Evolutionary conservation across 2,797 vertebrate genomes (phyloP).

Genomic region (Chaetophractus vellerosus): DNA sequence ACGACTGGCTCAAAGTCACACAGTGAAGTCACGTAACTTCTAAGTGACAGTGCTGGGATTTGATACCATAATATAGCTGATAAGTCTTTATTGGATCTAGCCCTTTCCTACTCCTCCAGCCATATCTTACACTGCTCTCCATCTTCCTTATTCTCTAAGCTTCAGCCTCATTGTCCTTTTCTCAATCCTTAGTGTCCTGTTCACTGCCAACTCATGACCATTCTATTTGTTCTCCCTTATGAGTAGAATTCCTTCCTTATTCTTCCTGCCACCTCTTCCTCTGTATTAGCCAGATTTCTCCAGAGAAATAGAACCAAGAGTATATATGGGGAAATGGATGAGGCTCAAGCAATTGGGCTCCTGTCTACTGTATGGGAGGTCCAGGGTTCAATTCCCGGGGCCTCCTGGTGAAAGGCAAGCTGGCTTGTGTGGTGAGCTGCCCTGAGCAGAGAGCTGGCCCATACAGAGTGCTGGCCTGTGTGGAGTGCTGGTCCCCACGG

Average conservation of each 20-base stretch:
- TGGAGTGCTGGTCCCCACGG: too few species aligned
- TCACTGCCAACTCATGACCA: neutral
- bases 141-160: neutral
- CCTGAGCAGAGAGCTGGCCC: too few species aligned
- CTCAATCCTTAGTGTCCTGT: neutral
- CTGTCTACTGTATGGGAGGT: too few species aligned
- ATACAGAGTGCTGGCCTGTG: too few species aligned
- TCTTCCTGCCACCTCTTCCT: neutral
- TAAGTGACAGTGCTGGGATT: neutral
- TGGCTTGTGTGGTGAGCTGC: too few species aligned
- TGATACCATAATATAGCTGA: neutral
- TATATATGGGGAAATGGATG: too few species aligned
- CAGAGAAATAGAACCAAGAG: too few species aligned
- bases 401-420: too few species aligned
- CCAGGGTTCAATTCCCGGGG: too few species aligned
- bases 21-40: neutral
- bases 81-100: neutral
- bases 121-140: accelerated
- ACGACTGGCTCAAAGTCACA: neutral
- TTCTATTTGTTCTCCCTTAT: neutral
- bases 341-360: too few species aligned
- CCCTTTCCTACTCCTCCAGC: neutral
- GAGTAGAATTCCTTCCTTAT: neutral
- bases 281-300: too few species aligned
- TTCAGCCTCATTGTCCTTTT: neutral